A percentile compares a stretch with the other conserved stretches of the same genome.
These are phyloP conservation scores for Drosophila stalkeri DNA, from an alignment of 2,888 invertebrate species.

Conservation along the genomic window DNA sequence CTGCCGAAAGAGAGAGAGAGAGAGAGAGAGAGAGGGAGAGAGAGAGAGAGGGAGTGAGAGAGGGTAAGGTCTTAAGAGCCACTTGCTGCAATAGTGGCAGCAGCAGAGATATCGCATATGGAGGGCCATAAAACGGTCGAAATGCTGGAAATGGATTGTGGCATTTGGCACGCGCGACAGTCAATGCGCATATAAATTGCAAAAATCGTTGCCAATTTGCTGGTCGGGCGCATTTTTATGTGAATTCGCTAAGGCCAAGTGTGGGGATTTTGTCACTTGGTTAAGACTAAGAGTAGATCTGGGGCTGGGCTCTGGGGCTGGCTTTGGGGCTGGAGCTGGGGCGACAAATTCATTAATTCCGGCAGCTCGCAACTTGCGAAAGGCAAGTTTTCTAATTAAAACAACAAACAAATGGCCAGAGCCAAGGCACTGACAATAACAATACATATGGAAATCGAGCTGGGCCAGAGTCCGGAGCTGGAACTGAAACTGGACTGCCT, in stretches of 20 bases:
- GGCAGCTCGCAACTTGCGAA: slow-evolving; percentile 43
- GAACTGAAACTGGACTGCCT: neutral
- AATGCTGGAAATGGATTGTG: slow-evolving; percentile 51
- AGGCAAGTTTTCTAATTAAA: slow-evolving; percentile 79
- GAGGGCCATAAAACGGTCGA: slow-evolving; percentile 35
- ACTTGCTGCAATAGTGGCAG: slow-evolving; percentile 15
- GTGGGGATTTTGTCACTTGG: slow-evolving; percentile 3
- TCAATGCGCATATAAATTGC: slow-evolving; percentile 55
- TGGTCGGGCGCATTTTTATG: slow-evolving; percentile 67
- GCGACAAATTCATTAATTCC: slow-evolving; percentile 75
- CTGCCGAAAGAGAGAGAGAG: neutral
- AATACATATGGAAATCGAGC: slow-evolving; percentile 75
- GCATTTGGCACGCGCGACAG: slow-evolving; percentile 71
- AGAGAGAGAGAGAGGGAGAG: neutral
- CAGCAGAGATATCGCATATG: slow-evolving; percentile 37
- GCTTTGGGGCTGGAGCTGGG: neutral
- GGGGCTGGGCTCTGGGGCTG: neutral
- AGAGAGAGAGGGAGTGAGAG: neutral
- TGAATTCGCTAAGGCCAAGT: neutral
- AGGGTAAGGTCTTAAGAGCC: slow-evolving; percentile 8
- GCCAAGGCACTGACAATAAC: slow-evolving; percentile 53
- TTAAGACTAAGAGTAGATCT: neutral
- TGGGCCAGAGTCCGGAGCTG: neutral
- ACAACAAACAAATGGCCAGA: slow-evolving; percentile 79
- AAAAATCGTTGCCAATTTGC: slow-evolving; percentile 61